Conservation (phyloP, 2,113 vertebrate species). For the Onychostoma macrolepis region DNA sequence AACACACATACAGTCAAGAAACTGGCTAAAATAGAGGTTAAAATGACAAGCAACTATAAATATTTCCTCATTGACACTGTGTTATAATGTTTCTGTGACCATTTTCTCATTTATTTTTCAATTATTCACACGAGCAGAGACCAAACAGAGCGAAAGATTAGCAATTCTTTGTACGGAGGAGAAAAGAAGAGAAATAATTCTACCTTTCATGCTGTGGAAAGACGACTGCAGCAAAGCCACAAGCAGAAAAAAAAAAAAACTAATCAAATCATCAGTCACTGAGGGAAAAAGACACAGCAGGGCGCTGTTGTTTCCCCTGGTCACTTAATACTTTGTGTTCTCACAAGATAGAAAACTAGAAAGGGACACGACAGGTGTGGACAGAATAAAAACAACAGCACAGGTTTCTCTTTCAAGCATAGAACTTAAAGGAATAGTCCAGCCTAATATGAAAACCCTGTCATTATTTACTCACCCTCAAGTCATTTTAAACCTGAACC, state of each 20-base stretch:
- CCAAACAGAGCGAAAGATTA: conserved; percentile 18
- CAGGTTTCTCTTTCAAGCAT: background rate
- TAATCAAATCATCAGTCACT: conserved; percentile 28
- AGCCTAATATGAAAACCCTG: background rate
- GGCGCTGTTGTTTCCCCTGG: background rate
- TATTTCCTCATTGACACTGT: background rate
- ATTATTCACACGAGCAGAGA: conserved; percentile 40
- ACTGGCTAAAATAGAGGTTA: conserved; percentile 59
- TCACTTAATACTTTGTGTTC: conserved; percentile 28
- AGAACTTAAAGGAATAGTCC: background rate
- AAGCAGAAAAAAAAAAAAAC: conserved; percentile 10
- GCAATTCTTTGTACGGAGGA: background rate
- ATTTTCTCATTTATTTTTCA: conserved; percentile 42
- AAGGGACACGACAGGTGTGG: background rate
- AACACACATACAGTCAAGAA: background rate
- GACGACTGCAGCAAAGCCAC: background rate
- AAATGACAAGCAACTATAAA: conserved; percentile 63
- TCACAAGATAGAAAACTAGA: conserved; percentile 15
- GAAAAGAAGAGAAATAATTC: background rate
- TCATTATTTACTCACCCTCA: background rate
- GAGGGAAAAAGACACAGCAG: background rate
- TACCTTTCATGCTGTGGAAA: background rate
- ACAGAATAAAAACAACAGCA: background rate
- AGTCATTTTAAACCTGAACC: background rate
- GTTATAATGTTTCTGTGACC: background rate